Evolutionary conservation across 92 coral and sea anemone genomes (phyloP), one percentile per base, ranked within the genome.

Genomic region (Virgularia gustaviana): DNA sequence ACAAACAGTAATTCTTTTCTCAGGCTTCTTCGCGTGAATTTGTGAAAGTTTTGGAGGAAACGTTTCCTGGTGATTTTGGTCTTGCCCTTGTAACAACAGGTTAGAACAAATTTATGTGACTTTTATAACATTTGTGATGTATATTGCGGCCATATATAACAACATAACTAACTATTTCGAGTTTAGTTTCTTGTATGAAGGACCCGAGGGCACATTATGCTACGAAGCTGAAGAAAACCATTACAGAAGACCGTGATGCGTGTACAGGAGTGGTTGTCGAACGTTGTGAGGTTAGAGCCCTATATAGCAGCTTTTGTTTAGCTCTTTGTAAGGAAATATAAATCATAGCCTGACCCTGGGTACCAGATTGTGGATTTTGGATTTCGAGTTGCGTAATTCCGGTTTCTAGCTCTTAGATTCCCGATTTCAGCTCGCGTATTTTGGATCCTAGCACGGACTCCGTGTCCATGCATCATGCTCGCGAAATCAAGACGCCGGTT

Each of bases 11-110:
- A n/a, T 34, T 36, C 41, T 28, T 1, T 13, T 37, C 25, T 19
- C n/a, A 65, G 72, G 27, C 30, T 27, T 45, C 72, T 8, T 53
- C 34, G 9, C 11, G 27, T 41, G 32, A 37, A 11, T 65, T 65
- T 24, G 72, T 41, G 29, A 45, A 42, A 41, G 51, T 49, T 23
- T 56, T 65, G 2, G 30, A 42, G 31, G 36, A 65, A 19, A 56
- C 41, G 31, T 65, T 65, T 25, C 41, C 54, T 29, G 72, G 72
- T 22, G 72, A 65, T 11, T 41, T 65, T 22, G 72, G 72, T 41
- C 24, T 24, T 20, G 72, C 72, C 3, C 36, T 65, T 13, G 41
- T 33, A 30, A 65, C 72, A 23, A 20, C 44, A 49, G 72, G 72
- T 22, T 22, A 47, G 18, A 47, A 47, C 15, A 47, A 15, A 4